Evolutionary conservation across 2,888 invertebrate species (phyloP), one percentile per base, ranked within the genome.

Genomic region (Deroplatys truncata): DNA sequence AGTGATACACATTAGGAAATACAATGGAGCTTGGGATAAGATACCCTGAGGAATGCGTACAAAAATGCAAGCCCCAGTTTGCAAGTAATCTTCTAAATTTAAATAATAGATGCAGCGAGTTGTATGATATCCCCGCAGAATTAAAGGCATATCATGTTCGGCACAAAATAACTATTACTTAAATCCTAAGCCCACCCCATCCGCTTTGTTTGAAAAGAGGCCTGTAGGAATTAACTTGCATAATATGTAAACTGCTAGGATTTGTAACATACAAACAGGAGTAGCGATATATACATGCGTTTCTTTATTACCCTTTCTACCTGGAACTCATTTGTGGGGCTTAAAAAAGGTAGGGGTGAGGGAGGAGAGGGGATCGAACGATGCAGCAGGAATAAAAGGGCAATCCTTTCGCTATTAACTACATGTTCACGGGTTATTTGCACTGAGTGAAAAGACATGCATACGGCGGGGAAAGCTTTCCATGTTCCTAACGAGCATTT

Each of bases 321-420:
- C 87, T 87, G 35, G n/a, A 87, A 87, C 87, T 87, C 87, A 87
- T 87, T 87, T 87, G 87, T 87, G 43, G 87, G 56, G 87, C 82
- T 87, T 87, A 87, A 87, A 87, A 87, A 87, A 87, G 56, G 25
- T 16, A 25, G 56, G 56, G 16, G 56, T 2, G 56, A 7, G 16
- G 56, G 56, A 25, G 20, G 56, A 72, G 16, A 25, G 56, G 56
- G 56, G 56, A 72, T 72, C 56, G 56, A 72, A 72, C 56, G 56
- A 72, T 72, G 56, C 56, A 72, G 56, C 56, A 72, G 56, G 56
- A 72, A 72, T 72, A 72, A 72, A 72, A 72, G 56, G 56, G 56
- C 56, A 72, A 72, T 72, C 56, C 56, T 72, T 72, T 72, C 56
- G 56, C 56, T 72, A 72, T 72, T 72, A 72, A 72, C 56, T 72